Base-by-base conservation (phyloP, 2,797 vertebrate species). In the Lophotriccus pileatus region DNA sequence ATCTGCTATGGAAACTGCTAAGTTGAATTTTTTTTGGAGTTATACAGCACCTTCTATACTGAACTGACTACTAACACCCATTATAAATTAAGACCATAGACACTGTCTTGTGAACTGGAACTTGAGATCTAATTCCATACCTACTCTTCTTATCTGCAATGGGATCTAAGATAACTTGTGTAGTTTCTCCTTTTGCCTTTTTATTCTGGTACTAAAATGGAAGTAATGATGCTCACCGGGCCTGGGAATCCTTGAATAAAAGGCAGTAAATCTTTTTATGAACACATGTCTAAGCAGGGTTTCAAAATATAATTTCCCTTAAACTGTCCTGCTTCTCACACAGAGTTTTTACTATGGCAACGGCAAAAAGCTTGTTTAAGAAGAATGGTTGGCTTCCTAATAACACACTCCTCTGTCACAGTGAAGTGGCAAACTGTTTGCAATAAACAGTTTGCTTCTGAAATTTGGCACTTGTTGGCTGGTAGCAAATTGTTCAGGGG, bases 401-500 rank as follows among this genome's bases (percentile, higher is more conserved):
- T 36, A 49, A 72, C 46, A 43, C 37, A 32, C 14, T 39, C 64
- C 64, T 58, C 60, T 15, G 63, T 21, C 59, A 75, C 59, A 86
- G 55, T 52, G 50, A 85, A 83, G 69, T 84, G 73, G 76, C 72
- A 89, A 95, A 82, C 37, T 39, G 59, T 76, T 64, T 27, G 52
- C 87, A 82, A 30, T 43, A 47, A 95, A 34, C 60, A 85, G 28
- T 72, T 82, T 64, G 49, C 43, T 46, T 92, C 85, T 81, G 67
- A 93, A 86, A 88, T 39, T 28, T 94, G 91, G 87, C 89, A 87
- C 55, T 84, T 66, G 32, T 44, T 88, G 76, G 37, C 34, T 77
- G 53, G 74, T 85, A 69, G 63, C 70, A 84, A 70, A 91, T 67
- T 63, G 85, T 88, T 88, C 41, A 28, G 24, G 68, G 74, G 60